Percentiles rank a stretch among this genome's conserved stretches.
Conservation (phyloP, 2,113 vertebrate species). For the Pseudorasbora parva region DNA sequence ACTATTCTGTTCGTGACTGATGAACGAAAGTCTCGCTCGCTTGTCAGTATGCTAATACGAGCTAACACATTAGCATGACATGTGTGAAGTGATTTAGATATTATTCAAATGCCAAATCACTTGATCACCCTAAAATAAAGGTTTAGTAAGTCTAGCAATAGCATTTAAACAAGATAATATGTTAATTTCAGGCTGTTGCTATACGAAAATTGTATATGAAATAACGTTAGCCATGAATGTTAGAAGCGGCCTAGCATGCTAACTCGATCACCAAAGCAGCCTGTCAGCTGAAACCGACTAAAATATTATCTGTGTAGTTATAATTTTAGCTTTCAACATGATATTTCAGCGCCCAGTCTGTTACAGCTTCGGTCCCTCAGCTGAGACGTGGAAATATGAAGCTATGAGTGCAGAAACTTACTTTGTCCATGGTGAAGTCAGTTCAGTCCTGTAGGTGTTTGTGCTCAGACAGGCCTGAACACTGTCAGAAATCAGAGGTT, state of each 20-base stretch:
- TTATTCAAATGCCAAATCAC: background rate
- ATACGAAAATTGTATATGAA: background rate
- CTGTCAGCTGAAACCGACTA: slow-evolving; percentile 1
- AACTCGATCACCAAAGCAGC: background rate
- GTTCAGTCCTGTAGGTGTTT: background rate
- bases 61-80: slow-evolving; percentile 19
- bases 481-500: background rate
- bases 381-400: background rate
- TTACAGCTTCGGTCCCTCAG: background rate
- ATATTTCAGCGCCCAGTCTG: background rate
- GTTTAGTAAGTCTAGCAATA: background rate
- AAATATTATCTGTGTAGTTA: background rate
- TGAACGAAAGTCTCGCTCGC: slow-evolving; percentile 15
- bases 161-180: background rate
- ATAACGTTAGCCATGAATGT: background rate
- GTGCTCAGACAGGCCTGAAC: slow-evolving; percentile 29
- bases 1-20: background rate
- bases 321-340: background rate
- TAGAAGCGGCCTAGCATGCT: slow-evolving; percentile 35
- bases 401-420: slow-evolving; percentile 18
- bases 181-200: background rate
- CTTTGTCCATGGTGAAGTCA: slow-evolving; percentile 55
- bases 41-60: background rate
- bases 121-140: background rate
- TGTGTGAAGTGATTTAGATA: background rate